These are phyloP conservation scores for Hirtodrosophila duncani DNA, from an alignment of 2,888 invertebrate species.

Conservation along the genomic window DNA sequence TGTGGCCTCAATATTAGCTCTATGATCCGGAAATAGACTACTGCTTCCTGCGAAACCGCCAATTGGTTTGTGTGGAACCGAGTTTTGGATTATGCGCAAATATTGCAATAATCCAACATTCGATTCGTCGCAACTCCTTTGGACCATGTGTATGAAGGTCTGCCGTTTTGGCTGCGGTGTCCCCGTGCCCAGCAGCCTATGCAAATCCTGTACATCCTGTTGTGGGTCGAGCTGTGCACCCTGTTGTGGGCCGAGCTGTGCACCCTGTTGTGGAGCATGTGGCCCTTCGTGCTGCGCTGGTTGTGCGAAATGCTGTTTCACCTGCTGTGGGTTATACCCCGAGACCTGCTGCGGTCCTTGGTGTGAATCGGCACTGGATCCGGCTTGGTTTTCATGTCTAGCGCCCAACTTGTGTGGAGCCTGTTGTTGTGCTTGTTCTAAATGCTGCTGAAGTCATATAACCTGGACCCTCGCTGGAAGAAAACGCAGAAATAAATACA, in stretches of 20 bases:
- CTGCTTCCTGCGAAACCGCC: conserved; percentile 1
- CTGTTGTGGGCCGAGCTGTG: not conserved
- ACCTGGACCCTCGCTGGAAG: not conserved
- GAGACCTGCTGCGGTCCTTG: conserved; percentile 16
- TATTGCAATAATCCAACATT: conserved; percentile 2
- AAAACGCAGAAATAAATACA: not conserved
- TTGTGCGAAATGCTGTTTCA: conserved; percentile 10
- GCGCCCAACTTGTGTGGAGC: conserved; percentile 7
- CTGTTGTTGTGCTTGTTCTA: conserved; percentile 1
- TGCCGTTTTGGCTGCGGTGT: conserved; percentile 2
- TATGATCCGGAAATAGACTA: conserved; percentile 6
- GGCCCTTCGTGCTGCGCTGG: conserved; percentile 12
- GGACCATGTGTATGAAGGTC: conserved; percentile 17
- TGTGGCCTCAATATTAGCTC: not conserved
- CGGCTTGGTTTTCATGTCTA: conserved; percentile 32
- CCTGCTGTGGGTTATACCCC: conserved; percentile 29
- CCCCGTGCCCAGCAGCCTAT: not conserved
- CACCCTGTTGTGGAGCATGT: conserved; percentile 8
- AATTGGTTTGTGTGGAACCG: not conserved
- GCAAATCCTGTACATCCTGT: not conserved
- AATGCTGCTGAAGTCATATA: not conserved
- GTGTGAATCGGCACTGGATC: conserved; percentile 26
- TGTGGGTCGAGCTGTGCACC: not conserved
- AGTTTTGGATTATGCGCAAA: not conserved
- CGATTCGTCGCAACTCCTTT: not conserved